Percentiles rank a stretch among this genome's conserved stretches.
These are phyloP conservation scores for Rhabditophanes sp. DNA, from an alignment of 2,888 invertebrate genomes.

Conservation along the genomic window DNA sequence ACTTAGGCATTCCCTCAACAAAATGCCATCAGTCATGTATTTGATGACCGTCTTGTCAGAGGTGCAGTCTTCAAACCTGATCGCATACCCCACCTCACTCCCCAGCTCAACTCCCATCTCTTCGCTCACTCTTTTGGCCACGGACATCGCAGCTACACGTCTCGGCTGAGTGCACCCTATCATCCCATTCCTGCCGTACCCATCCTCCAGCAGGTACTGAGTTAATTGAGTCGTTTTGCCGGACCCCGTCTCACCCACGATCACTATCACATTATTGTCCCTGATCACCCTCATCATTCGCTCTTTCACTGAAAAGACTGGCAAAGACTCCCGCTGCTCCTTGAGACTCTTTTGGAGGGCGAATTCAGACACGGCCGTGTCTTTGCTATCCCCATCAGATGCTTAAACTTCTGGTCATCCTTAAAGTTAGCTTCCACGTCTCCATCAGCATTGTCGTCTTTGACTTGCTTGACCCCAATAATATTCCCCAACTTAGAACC, in stretches of 20 bases:
- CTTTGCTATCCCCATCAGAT: conserved; percentile 59
- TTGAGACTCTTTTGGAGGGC: conserved; percentile 61
- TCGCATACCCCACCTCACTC: conserved; percentile 70
- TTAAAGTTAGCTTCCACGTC: conserved; percentile 65
- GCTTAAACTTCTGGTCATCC: conserved; percentile 86
- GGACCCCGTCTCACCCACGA: conserved; percentile 54
- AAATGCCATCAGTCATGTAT: conserved; percentile 98
- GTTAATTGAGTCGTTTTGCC: conserved; percentile 84
- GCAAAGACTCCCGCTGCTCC: conserved; percentile 73
- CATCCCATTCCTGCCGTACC: conserved; percentile 65
- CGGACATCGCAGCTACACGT: conserved; percentile 91
- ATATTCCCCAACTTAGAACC: conserved; percentile 89
- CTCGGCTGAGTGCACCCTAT: conserved; percentile 96
- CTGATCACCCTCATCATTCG: conserved; percentile 52
- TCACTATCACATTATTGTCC: conserved; percentile 52
- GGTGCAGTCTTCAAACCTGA: conserved; percentile 98
- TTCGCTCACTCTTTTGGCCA: conserved; percentile 93
- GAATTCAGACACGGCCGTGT: conserved; percentile 59
- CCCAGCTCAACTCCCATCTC: conserved; percentile 68
- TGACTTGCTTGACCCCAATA: conserved; percentile 71
- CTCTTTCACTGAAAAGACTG: conserved; percentile 84
- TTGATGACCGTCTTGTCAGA: conserved; percentile 49
- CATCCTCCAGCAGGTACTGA: conserved; percentile 91
- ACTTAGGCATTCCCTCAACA: conserved; percentile 79
- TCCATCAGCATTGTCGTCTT: conserved; percentile 58